Evolutionary conservation across 1,140 invertebrate species (phyloP).

Genomic region (Aphaenogaster ashmeadi): DNA sequence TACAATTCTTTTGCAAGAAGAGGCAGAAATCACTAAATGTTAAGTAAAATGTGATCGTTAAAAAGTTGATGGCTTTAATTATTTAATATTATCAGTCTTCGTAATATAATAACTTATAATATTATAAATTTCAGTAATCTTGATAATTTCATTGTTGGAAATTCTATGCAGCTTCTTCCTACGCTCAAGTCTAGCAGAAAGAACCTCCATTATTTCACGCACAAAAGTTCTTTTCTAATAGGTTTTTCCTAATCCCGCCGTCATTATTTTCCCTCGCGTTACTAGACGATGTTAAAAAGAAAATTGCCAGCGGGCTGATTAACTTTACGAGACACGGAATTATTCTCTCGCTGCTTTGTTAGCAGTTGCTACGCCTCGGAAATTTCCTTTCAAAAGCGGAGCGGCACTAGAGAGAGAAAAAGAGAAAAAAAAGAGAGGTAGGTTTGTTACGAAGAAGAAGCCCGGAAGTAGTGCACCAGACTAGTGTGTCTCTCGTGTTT

Average conservation of each 20-base stretch:
- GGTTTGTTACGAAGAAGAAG: neutral
- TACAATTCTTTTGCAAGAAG: neutral
- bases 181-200: neutral
- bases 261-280: neutral
- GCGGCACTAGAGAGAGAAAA: neutral
- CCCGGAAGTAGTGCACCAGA: constrained; percentile 66
- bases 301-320: constrained; percentile 4
- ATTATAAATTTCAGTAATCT: neutral
- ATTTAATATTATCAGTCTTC: neutral
- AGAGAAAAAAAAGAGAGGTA: neutral
- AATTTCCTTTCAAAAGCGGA: constrained; percentile 52
- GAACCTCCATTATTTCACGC: neutral
- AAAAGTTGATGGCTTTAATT: neutral
- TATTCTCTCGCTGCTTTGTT: constrained; percentile 36
- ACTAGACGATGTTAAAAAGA: constrained; percentile 15
- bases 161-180: no score
- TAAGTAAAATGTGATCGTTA: neutral
- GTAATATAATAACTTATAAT: neutral
- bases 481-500: constrained; percentile 21
- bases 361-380: constrained; percentile 35
- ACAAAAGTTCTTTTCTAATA: neutral
- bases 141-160: neutral
- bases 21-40: neutral
- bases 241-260: neutral
- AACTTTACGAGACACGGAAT: constrained; percentile 29